phyloP scores from a whole-genome alignment of 1,140 invertebrate species.

The Bombus superbus region DNA sequence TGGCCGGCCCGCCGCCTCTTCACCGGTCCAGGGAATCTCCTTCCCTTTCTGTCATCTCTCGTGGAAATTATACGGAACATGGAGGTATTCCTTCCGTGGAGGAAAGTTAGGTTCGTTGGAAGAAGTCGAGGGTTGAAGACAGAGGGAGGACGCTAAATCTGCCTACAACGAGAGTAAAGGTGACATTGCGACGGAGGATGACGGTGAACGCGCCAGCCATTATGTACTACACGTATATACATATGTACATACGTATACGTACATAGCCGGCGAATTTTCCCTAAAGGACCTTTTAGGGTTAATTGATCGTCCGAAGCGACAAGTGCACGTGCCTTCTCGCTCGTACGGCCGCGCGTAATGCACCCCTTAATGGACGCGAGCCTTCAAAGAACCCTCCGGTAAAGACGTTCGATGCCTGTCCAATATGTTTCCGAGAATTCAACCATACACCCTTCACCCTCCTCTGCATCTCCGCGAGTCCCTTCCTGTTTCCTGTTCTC shows the following conservation, averaged over 20 bases:
- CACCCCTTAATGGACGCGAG: conserved; percentile 44
- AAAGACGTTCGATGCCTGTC: neutral
- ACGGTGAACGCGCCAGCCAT: conserved; percentile 16
- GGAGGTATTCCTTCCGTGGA: conserved; percentile 42
- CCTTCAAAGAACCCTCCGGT: conserved; percentile 24
- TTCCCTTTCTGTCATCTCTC: conserved; percentile 52
- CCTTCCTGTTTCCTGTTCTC: neutral
- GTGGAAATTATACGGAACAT: conserved; percentile 65
- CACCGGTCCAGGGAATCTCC: neutral
- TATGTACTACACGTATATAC: neutral
- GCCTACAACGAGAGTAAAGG: conserved; percentile 42
- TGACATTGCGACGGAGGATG: conserved; percentile 51
- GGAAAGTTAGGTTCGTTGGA: conserved; percentile 44
- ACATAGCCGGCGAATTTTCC: conserved; percentile 67
- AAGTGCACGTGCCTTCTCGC: conserved; percentile 53
- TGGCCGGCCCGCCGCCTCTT: neutral
- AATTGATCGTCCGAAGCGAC: conserved; percentile 82
- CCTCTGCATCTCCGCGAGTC: too few relatives aligned
- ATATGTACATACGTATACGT: neutral
- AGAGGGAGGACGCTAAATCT: conserved; percentile 21
- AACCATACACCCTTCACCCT: neutral
- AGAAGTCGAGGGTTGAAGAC: neutral
- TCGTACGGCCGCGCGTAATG: conserved; percentile 37
- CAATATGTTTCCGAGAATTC: neutral
- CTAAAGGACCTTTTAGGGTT: conserved; percentile 81